These are phyloP conservation scores for Aleiodes leptofemur DNA, from an alignment of 2,888 invertebrate genomes.

Conservation along the genomic window DNA sequence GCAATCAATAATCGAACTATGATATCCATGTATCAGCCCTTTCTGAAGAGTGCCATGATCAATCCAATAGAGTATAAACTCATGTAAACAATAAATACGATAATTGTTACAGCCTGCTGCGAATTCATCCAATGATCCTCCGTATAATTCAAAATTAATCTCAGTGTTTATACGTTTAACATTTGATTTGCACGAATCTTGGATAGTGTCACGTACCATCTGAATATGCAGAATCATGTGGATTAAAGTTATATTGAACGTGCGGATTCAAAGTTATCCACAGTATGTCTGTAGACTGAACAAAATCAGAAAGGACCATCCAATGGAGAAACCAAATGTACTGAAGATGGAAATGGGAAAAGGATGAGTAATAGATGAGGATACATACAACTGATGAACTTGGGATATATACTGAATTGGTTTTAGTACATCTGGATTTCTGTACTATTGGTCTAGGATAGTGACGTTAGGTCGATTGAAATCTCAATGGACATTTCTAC, in stretches of 20 bases:
- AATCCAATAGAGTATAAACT: no score
- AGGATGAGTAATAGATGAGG: slow-evolving; percentile 1
- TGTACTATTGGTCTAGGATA: not conserved
- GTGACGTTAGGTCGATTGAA: slow-evolving; percentile 40
- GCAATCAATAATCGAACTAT: no score
- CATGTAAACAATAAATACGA: not conserved
- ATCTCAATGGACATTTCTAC: slow-evolving; percentile 33
- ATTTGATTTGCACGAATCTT: slow-evolving; percentile 56
- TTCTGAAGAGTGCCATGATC: no score
- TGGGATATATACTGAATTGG: no score
- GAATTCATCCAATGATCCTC: slow-evolving; percentile 51
- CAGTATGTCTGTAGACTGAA: not conserved
- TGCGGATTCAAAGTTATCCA: not conserved
- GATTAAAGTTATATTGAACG: not conserved
- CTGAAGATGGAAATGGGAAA: not conserved
- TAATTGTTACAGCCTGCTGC: not conserved
- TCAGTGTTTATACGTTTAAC: slow-evolving; percentile 60
- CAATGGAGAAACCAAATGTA: not conserved
- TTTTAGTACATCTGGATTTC: not conserved
- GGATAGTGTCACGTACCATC: slow-evolving; percentile 50
- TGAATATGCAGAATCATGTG: slow-evolving; percentile 3
- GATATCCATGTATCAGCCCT: no score
- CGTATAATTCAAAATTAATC: slow-evolving; percentile 69
- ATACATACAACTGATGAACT: not conserved
- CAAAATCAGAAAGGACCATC: not conserved